Percentiles rank a stretch among this genome's conserved stretches.
phyloP scores from a whole-genome alignment of 2,888 invertebrate species.

The Criorhina ranunculi region DNA sequence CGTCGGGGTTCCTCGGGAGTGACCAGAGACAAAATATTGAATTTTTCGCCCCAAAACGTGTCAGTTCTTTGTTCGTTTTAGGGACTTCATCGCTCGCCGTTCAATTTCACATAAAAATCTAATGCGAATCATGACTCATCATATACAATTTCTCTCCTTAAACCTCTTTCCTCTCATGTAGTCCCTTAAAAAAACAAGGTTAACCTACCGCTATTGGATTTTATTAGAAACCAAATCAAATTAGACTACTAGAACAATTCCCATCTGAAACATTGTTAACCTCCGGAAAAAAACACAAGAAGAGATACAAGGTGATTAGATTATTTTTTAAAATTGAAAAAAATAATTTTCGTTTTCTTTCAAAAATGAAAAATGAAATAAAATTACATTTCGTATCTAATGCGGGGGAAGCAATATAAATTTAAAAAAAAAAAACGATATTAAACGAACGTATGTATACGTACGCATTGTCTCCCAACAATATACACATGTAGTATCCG shows the following conservation, averaged over 20 bases:
- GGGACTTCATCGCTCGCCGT: too few species aligned
- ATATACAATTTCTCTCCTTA: too few species aligned
- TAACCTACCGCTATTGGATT: neutral
- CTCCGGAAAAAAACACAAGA: constrained; percentile 34
- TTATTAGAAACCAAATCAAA: constrained; percentile 18
- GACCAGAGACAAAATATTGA: too few species aligned
- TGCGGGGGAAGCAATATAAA: constrained; percentile 29
- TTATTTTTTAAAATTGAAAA: constrained; percentile 53
- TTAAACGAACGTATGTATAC: constrained; percentile 3
- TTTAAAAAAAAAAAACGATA: constrained; percentile 14
- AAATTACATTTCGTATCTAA: constrained; percentile 27
- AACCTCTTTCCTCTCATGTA: too few species aligned
- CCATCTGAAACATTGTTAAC: constrained; percentile 36
- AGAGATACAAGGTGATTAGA: constrained; percentile 40
- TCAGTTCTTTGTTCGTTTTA: too few species aligned
- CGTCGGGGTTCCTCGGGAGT: too few species aligned
- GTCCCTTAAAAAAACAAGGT: neutral
- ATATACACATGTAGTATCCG: neutral
- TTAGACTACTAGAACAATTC: constrained; percentile 36
- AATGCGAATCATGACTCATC: too few species aligned
- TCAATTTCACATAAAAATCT: too few species aligned
- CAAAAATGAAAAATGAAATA: neutral
- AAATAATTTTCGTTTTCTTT: constrained; percentile 39
- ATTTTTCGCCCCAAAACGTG: too few species aligned
- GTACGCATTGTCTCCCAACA: neutral